Evolutionary conservation across 2,113 vertebrate genomes (phyloP).

Genomic region (Thermophis baileyi): DNA sequence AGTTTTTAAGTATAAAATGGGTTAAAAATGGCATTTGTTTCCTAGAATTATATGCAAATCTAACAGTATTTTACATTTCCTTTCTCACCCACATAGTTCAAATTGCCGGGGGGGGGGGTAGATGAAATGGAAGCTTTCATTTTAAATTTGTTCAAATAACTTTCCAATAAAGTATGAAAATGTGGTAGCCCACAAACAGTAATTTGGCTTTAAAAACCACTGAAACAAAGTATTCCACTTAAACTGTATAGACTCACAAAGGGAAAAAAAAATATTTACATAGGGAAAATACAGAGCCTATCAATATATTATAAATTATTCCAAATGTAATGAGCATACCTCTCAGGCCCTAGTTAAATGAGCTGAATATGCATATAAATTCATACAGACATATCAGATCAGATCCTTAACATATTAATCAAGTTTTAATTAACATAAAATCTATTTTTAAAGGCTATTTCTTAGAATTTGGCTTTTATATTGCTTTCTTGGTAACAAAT

Average conservation of each 20-base stretch:
- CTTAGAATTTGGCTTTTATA: background rate
- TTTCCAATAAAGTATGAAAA: background rate
- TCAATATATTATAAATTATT: background rate
- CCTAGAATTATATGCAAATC: background rate
- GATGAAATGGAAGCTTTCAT: background rate
- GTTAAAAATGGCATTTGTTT: background rate
- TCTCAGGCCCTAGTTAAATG: background rate
- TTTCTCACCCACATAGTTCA: background rate
- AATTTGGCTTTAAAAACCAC: background rate
- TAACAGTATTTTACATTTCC: background rate
- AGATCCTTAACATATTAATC: background rate
- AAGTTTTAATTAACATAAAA: background rate
- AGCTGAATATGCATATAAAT: background rate
- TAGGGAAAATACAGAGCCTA: background rate
- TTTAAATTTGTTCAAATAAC: background rate
- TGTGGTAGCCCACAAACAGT: background rate
- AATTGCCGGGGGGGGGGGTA: background rate
- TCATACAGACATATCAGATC: background rate
- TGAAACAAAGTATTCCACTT: background rate
- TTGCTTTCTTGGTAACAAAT: background rate
- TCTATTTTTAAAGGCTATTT: background rate
- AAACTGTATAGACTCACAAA: background rate
- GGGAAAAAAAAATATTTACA: background rate
- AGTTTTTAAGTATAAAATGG: background rate
- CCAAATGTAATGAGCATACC: background rate